Base-by-base conservation (phyloP, 2,113 vertebrate genomes). In the Benthochromis sp. region DNA sequence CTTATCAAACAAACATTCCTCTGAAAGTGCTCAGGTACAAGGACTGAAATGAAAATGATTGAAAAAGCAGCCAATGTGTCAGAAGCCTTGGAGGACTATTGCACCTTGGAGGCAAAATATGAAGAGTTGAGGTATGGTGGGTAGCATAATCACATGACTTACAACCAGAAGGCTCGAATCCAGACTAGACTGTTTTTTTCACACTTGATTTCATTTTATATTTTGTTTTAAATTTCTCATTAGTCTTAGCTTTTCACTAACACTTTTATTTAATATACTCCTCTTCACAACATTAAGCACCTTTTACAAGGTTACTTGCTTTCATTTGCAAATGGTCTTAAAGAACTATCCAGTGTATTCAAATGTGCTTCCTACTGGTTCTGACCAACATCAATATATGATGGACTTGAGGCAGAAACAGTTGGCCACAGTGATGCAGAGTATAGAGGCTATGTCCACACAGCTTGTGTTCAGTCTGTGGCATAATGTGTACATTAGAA, bases 401-500 rank as follows among this genome's bases (percentile, higher is more conserved):
- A 78, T 19, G 24, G 27, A 24, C 71, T 31, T 19, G 9, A 76
- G 24, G 9, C 24, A 29, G 50, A 47, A 78, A 78, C 27, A 78
- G 43, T 76, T 47, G 14, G 24, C 36, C 83, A 73, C 63, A 16
- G 17, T 40, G 61, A n/a, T 61, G 40, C 78, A 83, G 38, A 80
- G 55, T 45, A 83, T 45, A 40, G 89, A 63, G 88, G 91, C 90
- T 81, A 83, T 69, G 59, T 17, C 31, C 89, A 50, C 29, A 80
- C 73, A 71, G 73, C 81, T 53, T 80, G 82, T 80, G n/a, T 53
- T 61, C 73, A 83, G 59, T 50, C 88, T 87, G 66, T 85, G 84
- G 89, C 66, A 87, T 92, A 87, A 92, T 90, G 88, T 94, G 92
- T 91, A 94, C 87, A 91, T 93, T 95, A 89, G 88, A 90, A 94